phyloP scores from a whole-genome alignment of 2,113 vertebrate species.

The Perca fluviatilis region DNA sequence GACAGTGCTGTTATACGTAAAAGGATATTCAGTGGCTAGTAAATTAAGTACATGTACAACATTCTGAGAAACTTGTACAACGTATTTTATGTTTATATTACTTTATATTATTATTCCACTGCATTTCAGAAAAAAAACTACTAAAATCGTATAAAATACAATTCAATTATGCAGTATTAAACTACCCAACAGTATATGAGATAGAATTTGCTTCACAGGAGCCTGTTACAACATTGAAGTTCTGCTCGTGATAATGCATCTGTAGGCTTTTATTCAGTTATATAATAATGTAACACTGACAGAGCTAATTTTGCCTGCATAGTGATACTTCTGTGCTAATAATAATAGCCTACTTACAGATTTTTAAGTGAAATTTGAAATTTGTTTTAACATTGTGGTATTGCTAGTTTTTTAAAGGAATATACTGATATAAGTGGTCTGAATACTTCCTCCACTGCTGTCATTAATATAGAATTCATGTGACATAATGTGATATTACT shows the following conservation, averaged over 20 bases:
- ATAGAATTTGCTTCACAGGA: neutral
- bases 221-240: conserved; percentile 6
- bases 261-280: neutral
- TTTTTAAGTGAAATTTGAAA: neutral
- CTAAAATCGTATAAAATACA: neutral
- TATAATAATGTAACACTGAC: neutral
- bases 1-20: neutral
- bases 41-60: neutral
- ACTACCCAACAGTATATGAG: neutral
- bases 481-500: neutral
- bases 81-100: neutral
- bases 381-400: neutral
- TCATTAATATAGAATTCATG: neutral
- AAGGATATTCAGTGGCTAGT: neutral
- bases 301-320: neutral
- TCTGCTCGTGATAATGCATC: neutral
- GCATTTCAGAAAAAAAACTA: neutral
- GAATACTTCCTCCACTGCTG: neutral
- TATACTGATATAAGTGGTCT: neutral
- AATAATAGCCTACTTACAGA: neutral
- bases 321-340: neutral
- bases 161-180: neutral
- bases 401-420: neutral
- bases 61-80: neutral
- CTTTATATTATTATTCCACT: neutral